These are phyloP conservation scores for Nannoperca obscura DNA, from an alignment of 2,797 vertebrate species.

Conservation along the genomic window DNA sequence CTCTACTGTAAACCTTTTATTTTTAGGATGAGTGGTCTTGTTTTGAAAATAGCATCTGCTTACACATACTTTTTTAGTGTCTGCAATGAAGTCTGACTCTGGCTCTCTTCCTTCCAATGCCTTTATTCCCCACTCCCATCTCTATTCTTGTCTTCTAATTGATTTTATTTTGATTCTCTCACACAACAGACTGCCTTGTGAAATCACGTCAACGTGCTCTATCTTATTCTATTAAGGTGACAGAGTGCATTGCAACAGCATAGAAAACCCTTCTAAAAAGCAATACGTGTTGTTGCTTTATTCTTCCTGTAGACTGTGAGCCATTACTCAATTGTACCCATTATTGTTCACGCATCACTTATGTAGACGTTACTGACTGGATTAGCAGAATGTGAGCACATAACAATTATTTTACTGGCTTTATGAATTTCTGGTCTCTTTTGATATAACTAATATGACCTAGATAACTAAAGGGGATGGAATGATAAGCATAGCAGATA, in stretches of 20 bases:
- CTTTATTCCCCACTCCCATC: conserved; percentile 28
- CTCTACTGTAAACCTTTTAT: conserved; percentile 41
- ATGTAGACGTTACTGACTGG: conserved; percentile 26
- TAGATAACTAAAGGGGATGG: conserved; percentile 47
- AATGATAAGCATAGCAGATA: conserved; percentile 47
- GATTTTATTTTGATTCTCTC: conserved; percentile 53
- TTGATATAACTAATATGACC: conserved; percentile 58
- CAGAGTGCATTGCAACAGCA: conserved; percentile 15
- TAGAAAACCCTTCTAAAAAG: not conserved
- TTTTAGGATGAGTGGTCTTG: conserved; percentile 54
- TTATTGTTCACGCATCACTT: conserved; percentile 36
- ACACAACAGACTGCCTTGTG: conserved; percentile 23
- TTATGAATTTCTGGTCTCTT: conserved; percentile 48
- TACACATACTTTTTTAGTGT: conserved; percentile 45
- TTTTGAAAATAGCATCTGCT: conserved; percentile 65
- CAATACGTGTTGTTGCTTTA: conserved; percentile 19
- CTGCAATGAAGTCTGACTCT: conserved; percentile 19
- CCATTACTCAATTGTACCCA: conserved; percentile 4
- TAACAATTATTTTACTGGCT: conserved; percentile 48
- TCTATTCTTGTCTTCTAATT: conserved; percentile 57
- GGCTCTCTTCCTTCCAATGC: conserved; percentile 13
- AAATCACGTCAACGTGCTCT: conserved; percentile 27
- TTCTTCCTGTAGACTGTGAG: conserved; percentile 5
- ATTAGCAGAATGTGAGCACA: conserved; percentile 37
- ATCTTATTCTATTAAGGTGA: conserved; percentile 23